phyloP scores from a whole-genome alignment of 2,797 vertebrate genomes.

The Tolypeutes matacus region DNA sequence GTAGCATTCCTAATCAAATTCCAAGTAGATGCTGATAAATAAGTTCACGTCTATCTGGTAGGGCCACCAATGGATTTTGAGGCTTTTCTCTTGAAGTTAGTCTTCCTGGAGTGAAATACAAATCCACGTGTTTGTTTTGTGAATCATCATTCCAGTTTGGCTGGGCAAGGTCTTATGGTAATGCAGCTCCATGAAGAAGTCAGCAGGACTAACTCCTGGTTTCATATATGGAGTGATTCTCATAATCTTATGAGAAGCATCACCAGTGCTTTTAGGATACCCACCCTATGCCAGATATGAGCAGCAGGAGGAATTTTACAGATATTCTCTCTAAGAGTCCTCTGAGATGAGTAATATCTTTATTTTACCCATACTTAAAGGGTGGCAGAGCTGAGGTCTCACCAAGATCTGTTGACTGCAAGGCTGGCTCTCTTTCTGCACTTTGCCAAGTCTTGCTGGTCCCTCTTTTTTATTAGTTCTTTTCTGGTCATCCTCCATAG shows the following conservation, averaged over 20 bases:
- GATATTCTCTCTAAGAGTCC: neutral
- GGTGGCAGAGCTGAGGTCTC: neutral
- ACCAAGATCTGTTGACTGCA: neutral
- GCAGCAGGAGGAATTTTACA: neutral
- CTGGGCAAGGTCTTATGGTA: neutral
- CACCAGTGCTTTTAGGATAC: neutral
- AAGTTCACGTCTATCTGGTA: neutral
- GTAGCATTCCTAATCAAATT: neutral
- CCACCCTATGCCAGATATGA: neutral
- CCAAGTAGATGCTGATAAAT: neutral
- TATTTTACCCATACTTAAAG: neutral
- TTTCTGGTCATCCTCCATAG: neutral
- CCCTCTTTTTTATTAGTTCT: neutral
- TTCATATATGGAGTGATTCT: neutral
- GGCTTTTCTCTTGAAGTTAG: neutral
- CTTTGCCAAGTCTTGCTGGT: neutral
- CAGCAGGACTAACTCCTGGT: neutral
- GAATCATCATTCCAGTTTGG: neutral
- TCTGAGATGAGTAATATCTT: neutral
- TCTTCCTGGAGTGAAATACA: neutral
- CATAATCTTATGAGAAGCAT: neutral
- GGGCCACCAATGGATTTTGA: neutral
- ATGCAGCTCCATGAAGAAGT: neutral
- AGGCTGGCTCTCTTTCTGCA: neutral
- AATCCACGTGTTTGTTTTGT: neutral